phyloP scores from a whole-genome alignment of 2,888 invertebrate genomes.

The Amphimallon solstitiale region DNA sequence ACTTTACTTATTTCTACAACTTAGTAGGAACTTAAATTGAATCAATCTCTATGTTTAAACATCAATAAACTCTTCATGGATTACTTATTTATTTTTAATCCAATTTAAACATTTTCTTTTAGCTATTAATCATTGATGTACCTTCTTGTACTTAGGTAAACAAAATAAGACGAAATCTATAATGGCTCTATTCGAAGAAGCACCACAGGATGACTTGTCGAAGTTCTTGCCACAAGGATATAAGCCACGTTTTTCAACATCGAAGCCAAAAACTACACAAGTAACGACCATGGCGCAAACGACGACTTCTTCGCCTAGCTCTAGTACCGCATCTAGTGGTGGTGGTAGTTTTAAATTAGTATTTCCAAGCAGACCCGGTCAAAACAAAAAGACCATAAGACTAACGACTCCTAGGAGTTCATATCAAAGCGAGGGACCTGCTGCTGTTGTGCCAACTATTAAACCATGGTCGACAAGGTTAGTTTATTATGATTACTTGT shows the following conservation, averaged over 20 bases:
- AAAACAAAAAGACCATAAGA: constrained; percentile 66
- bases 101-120: too few relatives aligned
- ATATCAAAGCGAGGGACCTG: constrained; percentile 54
- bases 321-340: constrained; percentile 45
- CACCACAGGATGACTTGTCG: constrained; percentile 59
- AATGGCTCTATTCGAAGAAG: constrained; percentile 54
- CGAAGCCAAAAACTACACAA: constrained; percentile 45
- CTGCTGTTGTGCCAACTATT: constrained; percentile 52
- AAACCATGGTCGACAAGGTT: constrained; percentile 85
- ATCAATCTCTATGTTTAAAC: too few relatives aligned
- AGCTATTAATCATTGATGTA: too few relatives aligned
- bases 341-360: constrained; percentile 25
- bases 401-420: constrained; percentile 69
- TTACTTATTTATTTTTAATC: too few relatives aligned
- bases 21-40: too few relatives aligned
- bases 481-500: too few relatives aligned
- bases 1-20: too few relatives aligned
- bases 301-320: constrained; percentile 39
- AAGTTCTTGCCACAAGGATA: constrained; percentile 63
- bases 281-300: constrained; percentile 46
- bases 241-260: constrained; percentile 52
- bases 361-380: constrained; percentile 79
- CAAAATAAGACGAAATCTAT: constrained; percentile 39
- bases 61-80: too few relatives aligned
- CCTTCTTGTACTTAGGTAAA: constrained; percentile 18